These are phyloP conservation scores for Lasioglossum vierecki DNA, from an alignment of 2,888 invertebrate genomes.

Conservation along the genomic window DNA sequence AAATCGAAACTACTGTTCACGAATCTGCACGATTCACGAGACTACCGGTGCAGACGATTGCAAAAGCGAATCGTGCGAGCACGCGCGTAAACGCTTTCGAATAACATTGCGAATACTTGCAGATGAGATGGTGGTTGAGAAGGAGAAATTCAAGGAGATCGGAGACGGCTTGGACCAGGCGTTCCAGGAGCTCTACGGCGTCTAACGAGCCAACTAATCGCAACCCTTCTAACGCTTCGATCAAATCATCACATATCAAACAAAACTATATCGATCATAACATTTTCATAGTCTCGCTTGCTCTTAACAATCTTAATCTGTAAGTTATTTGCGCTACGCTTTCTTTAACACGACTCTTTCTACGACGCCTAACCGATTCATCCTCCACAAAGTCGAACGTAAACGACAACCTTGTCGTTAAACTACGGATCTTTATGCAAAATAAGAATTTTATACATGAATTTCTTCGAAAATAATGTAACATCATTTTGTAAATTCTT, in stretches of 20 bases:
- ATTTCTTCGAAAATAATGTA: too few species aligned
- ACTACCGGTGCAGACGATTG: slow-evolving; percentile 10
- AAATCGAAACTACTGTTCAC: background rate
- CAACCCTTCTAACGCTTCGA: slow-evolving; percentile 75
- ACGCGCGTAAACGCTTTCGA: slow-evolving; percentile 19
- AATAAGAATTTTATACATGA: too few species aligned
- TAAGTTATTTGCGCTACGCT: slow-evolving; percentile 73
- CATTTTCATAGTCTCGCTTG: slow-evolving; percentile 78
- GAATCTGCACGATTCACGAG: slow-evolving; percentile 12
- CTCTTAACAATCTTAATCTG: slow-evolving; percentile 76
- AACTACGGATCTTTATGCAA: too few species aligned
- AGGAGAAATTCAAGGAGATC: slow-evolving; percentile 96
- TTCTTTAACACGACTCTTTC: slow-evolving; percentile 63
- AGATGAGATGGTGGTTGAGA: slow-evolving; percentile 94
- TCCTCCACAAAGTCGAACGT: background rate
- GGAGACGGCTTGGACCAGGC: slow-evolving; percentile 97
- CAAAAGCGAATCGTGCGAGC: background rate
- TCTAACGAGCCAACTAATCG: slow-evolving; percentile 75
- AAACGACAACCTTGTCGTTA: background rate
- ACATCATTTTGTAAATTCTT: too few species aligned
- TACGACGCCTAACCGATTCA: slow-evolving; percentile 43
- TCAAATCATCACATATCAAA: background rate
- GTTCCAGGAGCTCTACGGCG: slow-evolving; percentile 90
- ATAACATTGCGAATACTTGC: slow-evolving; percentile 82
- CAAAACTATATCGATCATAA: slow-evolving; percentile 47